Conservation (phyloP, 2,888 invertebrate species). For the Polydrusus pterygomalis region DNA sequence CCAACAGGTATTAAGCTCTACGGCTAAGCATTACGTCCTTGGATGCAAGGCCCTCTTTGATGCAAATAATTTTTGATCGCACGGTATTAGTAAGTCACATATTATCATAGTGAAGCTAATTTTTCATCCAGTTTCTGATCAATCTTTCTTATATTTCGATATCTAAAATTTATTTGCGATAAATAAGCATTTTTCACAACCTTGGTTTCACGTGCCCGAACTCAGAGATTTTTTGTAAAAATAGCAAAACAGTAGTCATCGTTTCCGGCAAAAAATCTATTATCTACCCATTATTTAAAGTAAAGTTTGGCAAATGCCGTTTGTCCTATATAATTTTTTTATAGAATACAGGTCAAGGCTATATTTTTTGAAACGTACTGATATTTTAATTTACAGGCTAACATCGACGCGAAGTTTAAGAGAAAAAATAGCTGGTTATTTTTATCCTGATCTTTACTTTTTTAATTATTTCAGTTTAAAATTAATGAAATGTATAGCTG, state of each 20-base stretch:
- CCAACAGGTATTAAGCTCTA: too few relatives aligned
- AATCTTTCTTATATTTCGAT: not conserved
- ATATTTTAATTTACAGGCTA: not conserved
- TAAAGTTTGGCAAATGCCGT: conserved; percentile 15
- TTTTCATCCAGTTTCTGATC: too few relatives aligned
- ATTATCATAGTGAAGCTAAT: too few relatives aligned
- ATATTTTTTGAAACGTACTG: not conserved
- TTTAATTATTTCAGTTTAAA: too few relatives aligned
- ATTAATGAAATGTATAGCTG: not conserved
- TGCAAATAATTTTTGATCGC: too few relatives aligned
- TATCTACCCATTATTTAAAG: conserved; percentile 24
- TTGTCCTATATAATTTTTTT: conserved; percentile 20
- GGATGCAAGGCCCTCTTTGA: too few relatives aligned
- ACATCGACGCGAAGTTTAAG: not conserved
- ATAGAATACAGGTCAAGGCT: conserved; percentile 4
- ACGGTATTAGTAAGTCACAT: too few relatives aligned
- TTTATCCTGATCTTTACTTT: too few relatives aligned
- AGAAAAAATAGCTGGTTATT: too few relatives aligned
- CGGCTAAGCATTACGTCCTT: too few relatives aligned
- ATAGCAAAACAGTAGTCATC: conserved; percentile 33
- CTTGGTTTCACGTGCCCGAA: conserved; percentile 8
- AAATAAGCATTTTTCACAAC: conserved; percentile 10
- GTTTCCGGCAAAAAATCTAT: conserved; percentile 26
- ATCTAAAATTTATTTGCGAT: not conserved
- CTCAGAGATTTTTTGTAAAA: conserved; percentile 22